Conservation (phyloP, 2,888 invertebrate genomes). For the Ferdinandea cuprea region DNA sequence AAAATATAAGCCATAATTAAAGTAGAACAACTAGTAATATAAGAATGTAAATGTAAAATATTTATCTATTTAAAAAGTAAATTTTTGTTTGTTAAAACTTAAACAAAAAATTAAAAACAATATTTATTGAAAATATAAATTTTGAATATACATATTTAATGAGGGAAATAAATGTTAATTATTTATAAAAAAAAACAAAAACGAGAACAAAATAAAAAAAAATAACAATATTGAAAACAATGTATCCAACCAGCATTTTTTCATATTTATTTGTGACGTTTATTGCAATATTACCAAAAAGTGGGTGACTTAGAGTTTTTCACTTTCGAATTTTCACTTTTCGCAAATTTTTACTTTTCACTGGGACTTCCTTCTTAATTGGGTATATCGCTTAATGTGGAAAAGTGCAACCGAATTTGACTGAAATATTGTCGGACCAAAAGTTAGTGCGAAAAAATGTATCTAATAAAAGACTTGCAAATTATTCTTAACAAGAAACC, state of each 20-base stretch:
- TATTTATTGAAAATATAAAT: conserved; percentile 3
- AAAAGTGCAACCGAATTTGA: too few species aligned
- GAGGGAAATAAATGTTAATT: conserved; percentile 64
- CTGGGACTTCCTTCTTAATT: too few species aligned
- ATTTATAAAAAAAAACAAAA: conserved; percentile 55
- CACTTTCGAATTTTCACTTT: background rate
- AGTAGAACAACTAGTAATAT: background rate
- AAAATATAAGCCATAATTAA: background rate
- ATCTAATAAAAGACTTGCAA: too few species aligned
- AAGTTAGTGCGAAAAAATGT: too few species aligned
- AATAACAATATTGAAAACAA: background rate
- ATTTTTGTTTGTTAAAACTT: conserved; percentile 15
- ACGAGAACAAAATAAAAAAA: conserved; percentile 20
- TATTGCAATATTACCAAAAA: too few species aligned
- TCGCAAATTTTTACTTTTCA: too few species aligned
- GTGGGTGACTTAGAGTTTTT: too few species aligned
- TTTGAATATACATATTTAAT: conserved; percentile 24
- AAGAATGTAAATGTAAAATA: conserved; percentile 22
- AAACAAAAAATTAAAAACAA: background rate
- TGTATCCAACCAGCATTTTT: too few species aligned
- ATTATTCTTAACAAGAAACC: too few species aligned
- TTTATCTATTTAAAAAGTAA: conserved; percentile 11
- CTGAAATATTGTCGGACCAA: too few species aligned
- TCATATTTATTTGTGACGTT: too few species aligned
- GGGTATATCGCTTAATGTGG: too few species aligned